A percentile compares a stretch with the other conserved stretches of the same genome.
These are phyloP conservation scores for Amphiura filiformis DNA, from an alignment of 35 echinoderm and acorn worm genomes.

Conservation along the genomic window DNA sequence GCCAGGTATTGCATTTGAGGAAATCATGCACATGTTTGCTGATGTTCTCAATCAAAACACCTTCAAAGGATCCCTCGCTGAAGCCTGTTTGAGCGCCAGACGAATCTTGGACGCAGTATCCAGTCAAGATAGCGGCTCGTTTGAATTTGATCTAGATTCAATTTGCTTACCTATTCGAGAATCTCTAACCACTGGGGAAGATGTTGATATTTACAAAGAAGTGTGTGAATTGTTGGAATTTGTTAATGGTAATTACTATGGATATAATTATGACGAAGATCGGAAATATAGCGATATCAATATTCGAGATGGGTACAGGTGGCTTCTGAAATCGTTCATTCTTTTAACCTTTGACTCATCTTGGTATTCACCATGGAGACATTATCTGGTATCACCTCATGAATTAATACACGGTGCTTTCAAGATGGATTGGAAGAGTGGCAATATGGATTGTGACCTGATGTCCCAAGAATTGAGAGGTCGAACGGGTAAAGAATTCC, in stretches of 20 bases:
- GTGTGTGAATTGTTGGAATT: not conserved
- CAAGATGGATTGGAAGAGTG: not conserved
- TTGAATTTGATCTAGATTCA: not conserved
- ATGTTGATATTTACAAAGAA: not conserved
- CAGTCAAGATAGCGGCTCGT: not conserved
- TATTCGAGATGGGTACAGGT: not conserved
- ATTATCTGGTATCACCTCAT: not conserved
- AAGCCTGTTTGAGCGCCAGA: not conserved
- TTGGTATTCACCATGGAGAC: not conserved
- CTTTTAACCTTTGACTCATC: not conserved
- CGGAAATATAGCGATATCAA: not conserved
- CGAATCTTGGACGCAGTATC: not conserved
- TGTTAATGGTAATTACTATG: not conserved
- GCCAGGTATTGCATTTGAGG: no score
- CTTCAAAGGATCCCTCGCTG: not conserved
- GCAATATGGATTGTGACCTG: not conserved
- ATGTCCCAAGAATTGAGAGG: not conserved
- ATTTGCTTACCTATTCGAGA: not conserved
- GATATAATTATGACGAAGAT: not conserved
- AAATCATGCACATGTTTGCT: not conserved
- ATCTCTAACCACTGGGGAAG: not conserved
- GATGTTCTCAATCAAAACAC: not conserved
- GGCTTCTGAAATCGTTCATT: not conserved
- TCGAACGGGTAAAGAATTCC: not conserved
- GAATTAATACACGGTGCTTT: not conserved